Percentiles rank a stretch among this genome's conserved stretches.
phyloP scores from a whole-genome alignment of 2,888 invertebrate species.

The Agrypnus murinus region DNA sequence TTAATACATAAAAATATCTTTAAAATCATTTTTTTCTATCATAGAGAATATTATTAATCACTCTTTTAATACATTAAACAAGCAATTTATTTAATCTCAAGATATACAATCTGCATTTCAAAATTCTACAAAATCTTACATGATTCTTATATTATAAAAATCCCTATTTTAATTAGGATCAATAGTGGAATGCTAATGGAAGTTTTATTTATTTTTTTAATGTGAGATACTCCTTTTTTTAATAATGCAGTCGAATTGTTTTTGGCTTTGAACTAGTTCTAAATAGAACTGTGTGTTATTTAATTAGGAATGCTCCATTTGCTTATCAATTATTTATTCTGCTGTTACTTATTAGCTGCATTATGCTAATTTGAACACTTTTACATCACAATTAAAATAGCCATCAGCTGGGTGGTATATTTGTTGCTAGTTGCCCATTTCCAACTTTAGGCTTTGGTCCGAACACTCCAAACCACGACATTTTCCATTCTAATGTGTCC shows the following conservation, averaged over 20 bases:
- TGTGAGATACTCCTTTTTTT: slow-evolving; percentile 2
- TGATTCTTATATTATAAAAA: slow-evolving; percentile 17
- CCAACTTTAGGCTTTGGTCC: slow-evolving; percentile 76
- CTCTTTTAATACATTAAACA: not conserved
- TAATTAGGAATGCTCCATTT: slow-evolving; percentile 6
- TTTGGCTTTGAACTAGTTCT: slow-evolving; percentile 16
- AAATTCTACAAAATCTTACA: slow-evolving; percentile 8
- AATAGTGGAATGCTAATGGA: slow-evolving; percentile 31
- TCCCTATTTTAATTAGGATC: slow-evolving; percentile 1
- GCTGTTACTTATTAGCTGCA: not conserved
- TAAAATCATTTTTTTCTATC: not conserved
- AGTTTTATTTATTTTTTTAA: slow-evolving; percentile 9
- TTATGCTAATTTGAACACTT: slow-evolving; percentile 19
- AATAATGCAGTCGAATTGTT: slow-evolving; percentile 18
- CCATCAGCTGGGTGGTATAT: slow-evolving; percentile 77
- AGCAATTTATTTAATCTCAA: not conserved
- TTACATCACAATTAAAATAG: slow-evolving; percentile 59
- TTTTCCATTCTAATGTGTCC: slow-evolving; percentile 85
- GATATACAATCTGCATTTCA: not conserved
- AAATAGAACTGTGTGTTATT: not conserved
- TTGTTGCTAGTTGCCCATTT: slow-evolving; percentile 73
- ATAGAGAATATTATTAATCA: not conserved
- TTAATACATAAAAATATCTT: not conserved
- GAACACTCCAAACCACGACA: slow-evolving; percentile 84
- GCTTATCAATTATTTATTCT: not conserved